Percentiles rank a stretch among this genome's conserved stretches.
These are phyloP conservation scores for Loriculus beryllinus DNA, from an alignment of 2,797 vertebrate genomes.

Conservation along the genomic window DNA sequence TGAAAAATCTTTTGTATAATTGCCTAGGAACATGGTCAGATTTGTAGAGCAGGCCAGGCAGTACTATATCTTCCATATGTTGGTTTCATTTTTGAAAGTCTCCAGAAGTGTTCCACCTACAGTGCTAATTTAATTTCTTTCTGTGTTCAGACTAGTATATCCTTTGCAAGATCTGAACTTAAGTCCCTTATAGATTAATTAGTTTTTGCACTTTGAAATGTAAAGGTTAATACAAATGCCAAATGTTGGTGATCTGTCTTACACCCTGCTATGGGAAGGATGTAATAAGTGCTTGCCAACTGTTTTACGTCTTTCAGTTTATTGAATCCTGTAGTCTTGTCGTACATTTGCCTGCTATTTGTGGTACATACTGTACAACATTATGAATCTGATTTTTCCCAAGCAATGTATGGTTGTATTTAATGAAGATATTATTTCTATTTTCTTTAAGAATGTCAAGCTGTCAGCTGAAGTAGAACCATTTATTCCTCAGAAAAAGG, in stretches of 20 bases:
- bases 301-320: neutral
- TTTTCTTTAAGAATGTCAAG: conserved; percentile 88
- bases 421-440: neutral
- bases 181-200: neutral
- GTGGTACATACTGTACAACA: neutral
- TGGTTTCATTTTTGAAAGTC: conserved; percentile 4
- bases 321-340: neutral
- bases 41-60: neutral
- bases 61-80: conserved; percentile 31
- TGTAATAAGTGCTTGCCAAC: neutral
- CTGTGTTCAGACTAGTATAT: neutral
- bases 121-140: neutral
- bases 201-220: neutral
- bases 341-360: neutral
- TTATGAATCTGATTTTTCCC: neutral
- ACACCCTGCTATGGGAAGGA: neutral
- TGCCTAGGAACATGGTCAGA: conserved; percentile 1
- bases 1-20: neutral
- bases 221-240: conserved; percentile 28
- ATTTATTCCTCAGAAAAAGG: conserved; percentile 98
- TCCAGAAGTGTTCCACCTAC: neutral
- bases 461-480: conserved; percentile 98
- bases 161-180: neutral
- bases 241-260: neutral
- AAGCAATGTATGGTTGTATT: neutral